Conservation (phyloP, 2,113 vertebrate genomes). For the Gyps fulvus region DNA sequence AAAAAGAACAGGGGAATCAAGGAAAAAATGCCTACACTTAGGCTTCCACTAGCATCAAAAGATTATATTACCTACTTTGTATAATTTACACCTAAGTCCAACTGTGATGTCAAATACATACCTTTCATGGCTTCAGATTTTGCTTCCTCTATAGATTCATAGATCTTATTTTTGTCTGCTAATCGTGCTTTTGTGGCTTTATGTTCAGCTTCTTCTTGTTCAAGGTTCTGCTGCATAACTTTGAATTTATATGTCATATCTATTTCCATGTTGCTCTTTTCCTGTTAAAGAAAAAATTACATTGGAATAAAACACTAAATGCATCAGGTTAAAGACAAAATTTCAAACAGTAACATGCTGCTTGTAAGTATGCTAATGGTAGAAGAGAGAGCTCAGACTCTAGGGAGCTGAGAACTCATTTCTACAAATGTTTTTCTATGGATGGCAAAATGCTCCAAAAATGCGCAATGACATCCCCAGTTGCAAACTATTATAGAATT, state of each 20-base stretch:
- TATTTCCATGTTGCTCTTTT: slow-evolving; percentile 97
- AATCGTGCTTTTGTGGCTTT: slow-evolving; percentile 92
- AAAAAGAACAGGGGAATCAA: not conserved
- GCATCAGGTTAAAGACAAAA: not conserved
- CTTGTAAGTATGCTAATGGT: not conserved
- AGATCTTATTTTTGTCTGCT: slow-evolving; percentile 97
- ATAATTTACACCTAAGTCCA: not conserved
- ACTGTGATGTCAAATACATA: slow-evolving; percentile 38
- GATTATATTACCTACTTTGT: not conserved
- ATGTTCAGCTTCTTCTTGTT: slow-evolving; percentile 93
- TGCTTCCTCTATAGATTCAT: slow-evolving; percentile 95
- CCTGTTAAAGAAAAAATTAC: slow-evolving; percentile 71
- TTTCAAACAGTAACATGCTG: not conserved
- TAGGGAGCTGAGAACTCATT: not conserved
- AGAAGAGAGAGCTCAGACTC: not conserved
- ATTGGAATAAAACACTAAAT: not conserved
- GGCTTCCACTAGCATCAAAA: not conserved
- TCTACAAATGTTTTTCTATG: not conserved
- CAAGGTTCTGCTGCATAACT: slow-evolving; percentile 93
- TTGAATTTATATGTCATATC: slow-evolving; percentile 97
- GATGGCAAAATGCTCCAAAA: not conserved
- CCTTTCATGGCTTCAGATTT: slow-evolving; percentile 98
- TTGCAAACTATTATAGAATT: not conserved
- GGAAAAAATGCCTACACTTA: not conserved
- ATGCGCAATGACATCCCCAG: not conserved